Base-by-base conservation (phyloP, 2,797 vertebrate genomes). In the Delichon dasypus region DNA sequence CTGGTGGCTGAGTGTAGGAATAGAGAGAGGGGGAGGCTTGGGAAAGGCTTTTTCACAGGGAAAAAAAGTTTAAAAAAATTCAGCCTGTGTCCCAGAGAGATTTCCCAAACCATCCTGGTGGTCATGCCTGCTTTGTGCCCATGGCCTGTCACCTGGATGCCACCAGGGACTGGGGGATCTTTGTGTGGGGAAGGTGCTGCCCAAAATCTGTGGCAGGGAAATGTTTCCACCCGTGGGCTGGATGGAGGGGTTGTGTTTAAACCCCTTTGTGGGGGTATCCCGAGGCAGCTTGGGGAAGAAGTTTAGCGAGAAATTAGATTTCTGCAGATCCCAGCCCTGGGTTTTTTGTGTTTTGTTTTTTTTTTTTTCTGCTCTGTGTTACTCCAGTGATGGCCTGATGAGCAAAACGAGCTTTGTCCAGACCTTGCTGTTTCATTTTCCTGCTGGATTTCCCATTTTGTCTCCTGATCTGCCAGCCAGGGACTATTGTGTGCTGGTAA, bases 81-180 rank as follows among this genome's bases (percentile, higher is more conserved):
- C 57, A 65, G 13, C 34, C 36, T 14, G 10, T 70, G 66, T 11
- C 4, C 2, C 50, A 7, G 25, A 30, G 25, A 53, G 5, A 1
- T 9, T 66, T 55, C 55, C 44, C 55, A 60, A 11, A 60, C 3
- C 7, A 2, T 2, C 7, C 44, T 2, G 2, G 60, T 38, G 38
- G 38, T 8, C 62, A 22, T 65, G 50, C 40, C 38, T 11, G 3
- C 8, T 9, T 11, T 2, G 1, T 22, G 65, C 36, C 68, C 0
- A 0, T 0, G 1, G 3, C 1, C 5, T 25, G 1, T 2, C 5
- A 1, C 48, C 27, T 27, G 85, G 40, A 36, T 23, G 6, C 70
- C 50, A 9, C 73, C 66, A 74, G 62, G 2, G 22, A 67, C 65
- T 87, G 75, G 45, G 66, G 54, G 38, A 8, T 22, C 32, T 85